These are phyloP conservation scores for Danaus plexippus DNA, from an alignment of 1,140 invertebrate genomes.

Conservation along the genomic window DNA sequence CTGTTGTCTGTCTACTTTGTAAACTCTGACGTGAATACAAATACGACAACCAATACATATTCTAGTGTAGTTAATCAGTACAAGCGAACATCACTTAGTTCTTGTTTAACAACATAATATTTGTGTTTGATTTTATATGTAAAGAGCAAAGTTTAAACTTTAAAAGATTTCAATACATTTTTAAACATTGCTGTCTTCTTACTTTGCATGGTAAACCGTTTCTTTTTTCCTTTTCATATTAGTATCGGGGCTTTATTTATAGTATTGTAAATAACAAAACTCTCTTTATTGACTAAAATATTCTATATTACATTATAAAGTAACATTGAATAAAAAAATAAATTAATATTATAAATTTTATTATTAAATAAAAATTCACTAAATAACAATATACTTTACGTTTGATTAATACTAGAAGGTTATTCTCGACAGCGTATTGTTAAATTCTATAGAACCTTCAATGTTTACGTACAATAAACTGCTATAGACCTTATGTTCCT, in stretches of 20 bases:
- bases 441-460: constrained; percentile 52
- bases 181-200: not conserved
- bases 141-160: not conserved
- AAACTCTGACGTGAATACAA: too few relatives aligned
- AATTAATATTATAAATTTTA: constrained; percentile 43
- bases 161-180: too few relatives aligned
- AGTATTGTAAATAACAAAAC: constrained; percentile 15
- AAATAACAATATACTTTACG: constrained; percentile 55
- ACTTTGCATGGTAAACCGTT: constrained; percentile 4
- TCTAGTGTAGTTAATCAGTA: too few relatives aligned
- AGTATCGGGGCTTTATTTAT: too few relatives aligned
- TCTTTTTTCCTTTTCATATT: too few relatives aligned
- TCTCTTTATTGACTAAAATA: constrained; percentile 16
- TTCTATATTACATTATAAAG: constrained; percentile 17
- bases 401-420: constrained; percentile 60
- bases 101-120: too few relatives aligned
- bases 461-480: constrained; percentile 23
- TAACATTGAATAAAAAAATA: constrained; percentile 32
- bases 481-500: constrained; percentile 41
- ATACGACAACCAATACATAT: too few relatives aligned
- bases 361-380: constrained; percentile 53
- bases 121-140: not conserved
- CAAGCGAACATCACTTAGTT: too few relatives aligned
- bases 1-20: too few relatives aligned
- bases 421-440: constrained; percentile 50